Conservation (phyloP, 2,888 invertebrate species). For the Drosophila neonasuta region DNA sequence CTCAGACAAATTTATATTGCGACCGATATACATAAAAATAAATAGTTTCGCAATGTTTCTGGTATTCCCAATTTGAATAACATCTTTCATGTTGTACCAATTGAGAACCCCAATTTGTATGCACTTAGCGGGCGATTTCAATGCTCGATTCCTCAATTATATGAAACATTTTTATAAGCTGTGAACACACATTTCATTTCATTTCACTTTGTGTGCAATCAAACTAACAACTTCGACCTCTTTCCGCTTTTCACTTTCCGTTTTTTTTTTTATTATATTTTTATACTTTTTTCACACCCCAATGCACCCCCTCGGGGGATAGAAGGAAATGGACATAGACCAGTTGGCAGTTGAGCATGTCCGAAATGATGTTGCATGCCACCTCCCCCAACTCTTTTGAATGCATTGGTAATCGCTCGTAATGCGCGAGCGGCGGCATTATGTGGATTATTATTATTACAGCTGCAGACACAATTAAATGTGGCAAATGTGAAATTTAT, state of each 20-base stretch:
- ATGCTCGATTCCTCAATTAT: slow-evolving; percentile 7
- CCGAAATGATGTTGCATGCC: slow-evolving; percentile 43
- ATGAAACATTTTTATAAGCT: slow-evolving; percentile 25
- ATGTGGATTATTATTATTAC: slow-evolving; percentile 55
- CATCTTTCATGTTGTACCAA: slow-evolving; percentile 1
- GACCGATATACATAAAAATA: not conserved
- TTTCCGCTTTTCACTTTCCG: slow-evolving; percentile 24
- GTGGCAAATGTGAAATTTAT: slow-evolving; percentile 59
- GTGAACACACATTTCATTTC: slow-evolving; percentile 45
- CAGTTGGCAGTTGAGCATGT: slow-evolving; percentile 18
- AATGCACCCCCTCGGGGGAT: slow-evolving; percentile 4
- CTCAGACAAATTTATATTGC: not conserved
- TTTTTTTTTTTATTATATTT: too few relatives aligned
- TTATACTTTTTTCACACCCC: slow-evolving; percentile 20
- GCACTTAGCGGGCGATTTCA: slow-evolving; percentile 6
- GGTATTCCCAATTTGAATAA: not conserved
- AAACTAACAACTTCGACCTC: slow-evolving; percentile 59
- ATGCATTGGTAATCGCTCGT: slow-evolving; percentile 39
- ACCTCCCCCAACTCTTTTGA: slow-evolving; percentile 2
- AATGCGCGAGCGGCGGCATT: slow-evolving; percentile 28
- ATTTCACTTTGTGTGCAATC: slow-evolving; percentile 52
- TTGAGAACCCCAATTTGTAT: slow-evolving; percentile 4
- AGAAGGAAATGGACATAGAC: slow-evolving; percentile 18
- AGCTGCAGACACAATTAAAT: slow-evolving; percentile 67
- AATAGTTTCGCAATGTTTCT: not conserved